Base-by-base conservation (phyloP, 2,113 vertebrate genomes). In the Platichthys stellatus region DNA sequence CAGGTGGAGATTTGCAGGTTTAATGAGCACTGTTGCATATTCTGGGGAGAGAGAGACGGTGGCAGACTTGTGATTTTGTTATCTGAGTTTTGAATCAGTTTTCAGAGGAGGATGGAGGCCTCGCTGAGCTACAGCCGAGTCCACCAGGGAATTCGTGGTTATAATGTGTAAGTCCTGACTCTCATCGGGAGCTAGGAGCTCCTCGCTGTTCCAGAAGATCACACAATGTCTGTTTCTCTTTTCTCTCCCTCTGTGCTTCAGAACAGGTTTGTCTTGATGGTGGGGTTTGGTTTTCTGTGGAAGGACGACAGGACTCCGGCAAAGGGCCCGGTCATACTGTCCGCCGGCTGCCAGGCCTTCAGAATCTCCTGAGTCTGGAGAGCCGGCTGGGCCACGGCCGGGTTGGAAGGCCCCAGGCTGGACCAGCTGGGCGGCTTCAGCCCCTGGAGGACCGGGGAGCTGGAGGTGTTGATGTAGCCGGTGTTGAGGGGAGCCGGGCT, bases 221-320 rank as follows among this genome's bases (percentile, higher is more conserved):
- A 40, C 64, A 23, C 17, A 81, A 69, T 63, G 74, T 80, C 64
- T 74, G 63, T 56, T 38, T 67, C 45, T 57, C 38, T 6, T 54
- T 2, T 45, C 40, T 13, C 61, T 54, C 60, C 23, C 60, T 78
- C 80, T 86, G 83, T 83, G 79, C 87, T 94, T 96, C 96, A 99
- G 94, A 98, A 99, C 86, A 98, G 95, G 82, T 99, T 98, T 14
- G 95, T 96, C 88, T 98, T 99, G 86, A 99, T 95, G 54, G 91
- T 74, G 1, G 88, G 87, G 72, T 93, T 95, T 69, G 96, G 96
- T 88, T 98, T 99, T 94, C 97, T 93, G 90, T 99, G 97, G 90
- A 99, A 97, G 67, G 97, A 96, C 78, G 97, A 98, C 69, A 99
- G 95, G 47, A 99, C 97, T 5, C 97, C 96, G 0, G 97, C 97